These are phyloP conservation scores for Bombus difficillimus DNA, from an alignment of 1,140 invertebrate species.

Conservation along the genomic window DNA sequence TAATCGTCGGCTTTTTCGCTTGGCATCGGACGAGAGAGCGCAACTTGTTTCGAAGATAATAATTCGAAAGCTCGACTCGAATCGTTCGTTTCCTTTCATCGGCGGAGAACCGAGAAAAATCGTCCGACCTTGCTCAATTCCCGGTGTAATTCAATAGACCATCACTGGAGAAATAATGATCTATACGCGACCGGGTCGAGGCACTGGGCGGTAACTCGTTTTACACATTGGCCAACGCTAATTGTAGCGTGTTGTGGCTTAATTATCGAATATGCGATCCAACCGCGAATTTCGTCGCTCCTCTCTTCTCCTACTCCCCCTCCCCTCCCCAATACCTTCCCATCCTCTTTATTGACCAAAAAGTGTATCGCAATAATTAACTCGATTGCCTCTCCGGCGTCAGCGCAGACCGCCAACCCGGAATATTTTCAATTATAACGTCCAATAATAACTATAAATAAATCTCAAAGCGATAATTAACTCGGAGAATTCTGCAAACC, in stretches of 20 bases:
- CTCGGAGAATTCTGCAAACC: background rate
- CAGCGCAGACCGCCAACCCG: background rate
- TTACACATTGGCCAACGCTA: conserved; percentile 70
- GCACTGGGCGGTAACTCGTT: conserved; percentile 73
- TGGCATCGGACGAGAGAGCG: background rate
- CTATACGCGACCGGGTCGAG: conserved; percentile 50
- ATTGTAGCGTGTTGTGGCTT: conserved; percentile 69
- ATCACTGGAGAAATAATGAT: conserved; percentile 56
- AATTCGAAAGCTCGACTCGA: background rate
- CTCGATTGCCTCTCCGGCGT: no score
- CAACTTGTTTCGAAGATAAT: background rate
- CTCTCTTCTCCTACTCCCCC: background rate
- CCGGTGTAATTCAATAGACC: conserved; percentile 57
- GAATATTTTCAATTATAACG: background rate
- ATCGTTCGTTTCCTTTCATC: background rate
- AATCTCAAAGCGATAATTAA: background rate
- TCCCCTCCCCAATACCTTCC: background rate
- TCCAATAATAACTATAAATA: background rate
- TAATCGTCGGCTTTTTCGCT: background rate
- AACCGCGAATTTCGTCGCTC: conserved; percentile 25
- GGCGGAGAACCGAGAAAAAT: background rate
- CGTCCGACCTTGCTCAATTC: background rate
- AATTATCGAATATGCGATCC: conserved; percentile 55
- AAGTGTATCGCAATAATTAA: conserved; percentile 15
- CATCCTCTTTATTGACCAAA: background rate